A percentile compares a stretch with the other conserved stretches of the same genome.
These are phyloP conservation scores for Hippocampus mohnikei DNA, from an alignment of 2,113 vertebrate genomes.

Conservation along the genomic window DNA sequence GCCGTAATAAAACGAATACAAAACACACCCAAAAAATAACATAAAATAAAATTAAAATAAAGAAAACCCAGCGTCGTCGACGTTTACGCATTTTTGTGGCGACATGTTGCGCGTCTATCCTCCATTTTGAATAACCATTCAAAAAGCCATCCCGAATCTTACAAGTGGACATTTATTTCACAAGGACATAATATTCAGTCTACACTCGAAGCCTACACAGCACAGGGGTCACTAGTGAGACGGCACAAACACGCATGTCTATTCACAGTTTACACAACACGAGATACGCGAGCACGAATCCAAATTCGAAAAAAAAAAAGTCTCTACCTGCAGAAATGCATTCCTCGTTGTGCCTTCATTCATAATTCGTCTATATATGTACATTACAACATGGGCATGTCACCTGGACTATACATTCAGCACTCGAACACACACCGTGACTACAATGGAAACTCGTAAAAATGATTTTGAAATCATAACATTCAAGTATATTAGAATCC, in stretches of 20 bases:
- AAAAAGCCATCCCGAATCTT: conserved; percentile 32
- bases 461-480: conserved; percentile 51
- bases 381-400: conserved; percentile 63
- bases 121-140: conserved; percentile 23
- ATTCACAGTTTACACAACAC: conserved; percentile 77
- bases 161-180: conserved; percentile 73
- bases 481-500: conserved; percentile 73
- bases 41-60: neutral
- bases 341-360: conserved; percentile 71
- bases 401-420: conserved; percentile 70
- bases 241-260: conserved; percentile 63
- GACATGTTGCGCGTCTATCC: conserved; percentile 3
- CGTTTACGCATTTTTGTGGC: conserved; percentile 8
- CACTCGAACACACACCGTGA: conserved; percentile 60
- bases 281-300: conserved; percentile 62
- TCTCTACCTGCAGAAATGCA: conserved; percentile 55
- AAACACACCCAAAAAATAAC: neutral
- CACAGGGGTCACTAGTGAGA: conserved; percentile 66
- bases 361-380: conserved; percentile 62
- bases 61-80: neutral
- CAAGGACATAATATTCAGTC: conserved; percentile 62
- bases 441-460: conserved; percentile 43
- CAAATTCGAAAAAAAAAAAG: conserved; percentile 47
- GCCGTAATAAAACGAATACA: neutral
- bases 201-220: conserved; percentile 55